These are phyloP conservation scores for Xanthorhoe spadicearia DNA, from an alignment of 2,888 invertebrate species.

Conservation along the genomic window DNA sequence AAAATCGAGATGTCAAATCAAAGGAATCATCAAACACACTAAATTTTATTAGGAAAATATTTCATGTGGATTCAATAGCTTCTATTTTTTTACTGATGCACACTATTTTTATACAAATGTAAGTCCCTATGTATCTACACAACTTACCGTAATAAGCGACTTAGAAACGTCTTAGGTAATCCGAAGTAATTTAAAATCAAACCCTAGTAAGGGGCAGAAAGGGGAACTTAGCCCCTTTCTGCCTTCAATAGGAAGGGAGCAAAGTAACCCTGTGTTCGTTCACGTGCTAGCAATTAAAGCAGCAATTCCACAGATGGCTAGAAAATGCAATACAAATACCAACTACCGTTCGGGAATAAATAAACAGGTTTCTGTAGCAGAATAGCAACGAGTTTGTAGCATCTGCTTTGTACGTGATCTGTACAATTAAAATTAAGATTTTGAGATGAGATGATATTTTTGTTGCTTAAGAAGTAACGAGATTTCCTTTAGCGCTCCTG, in stretches of 20 bases:
- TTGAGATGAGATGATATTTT: neutral
- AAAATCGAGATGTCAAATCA: too few relatives aligned
- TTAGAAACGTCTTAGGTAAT: neutral
- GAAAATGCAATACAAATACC: slow-evolving; percentile 44
- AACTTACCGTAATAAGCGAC: neutral
- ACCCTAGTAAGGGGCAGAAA: neutral
- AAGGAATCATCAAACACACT: too few relatives aligned
- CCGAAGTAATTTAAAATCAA: neutral
- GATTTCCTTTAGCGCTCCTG: neutral
- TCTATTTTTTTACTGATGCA: too few relatives aligned
- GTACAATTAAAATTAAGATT: slow-evolving; percentile 13
- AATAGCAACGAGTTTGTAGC: slow-evolving; percentile 20
- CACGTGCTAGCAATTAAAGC: slow-evolving; percentile 38
- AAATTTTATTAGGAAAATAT: too few relatives aligned
- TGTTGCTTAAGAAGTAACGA: neutral
- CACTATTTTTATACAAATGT: too few relatives aligned
- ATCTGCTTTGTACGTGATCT: slow-evolving; percentile 31
- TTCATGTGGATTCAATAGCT: too few relatives aligned
- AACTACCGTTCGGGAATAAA: slow-evolving; percentile 39
- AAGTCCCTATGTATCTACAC: too few relatives aligned
- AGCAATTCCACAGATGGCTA: slow-evolving; percentile 41
- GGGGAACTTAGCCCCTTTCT: neutral
- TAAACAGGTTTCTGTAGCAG: slow-evolving; percentile 33
- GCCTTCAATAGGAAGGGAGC: neutral
- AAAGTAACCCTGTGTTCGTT: slow-evolving; percentile 3